Base-by-base conservation (phyloP, 2,888 invertebrate genomes). In the Dione juno region DNA sequence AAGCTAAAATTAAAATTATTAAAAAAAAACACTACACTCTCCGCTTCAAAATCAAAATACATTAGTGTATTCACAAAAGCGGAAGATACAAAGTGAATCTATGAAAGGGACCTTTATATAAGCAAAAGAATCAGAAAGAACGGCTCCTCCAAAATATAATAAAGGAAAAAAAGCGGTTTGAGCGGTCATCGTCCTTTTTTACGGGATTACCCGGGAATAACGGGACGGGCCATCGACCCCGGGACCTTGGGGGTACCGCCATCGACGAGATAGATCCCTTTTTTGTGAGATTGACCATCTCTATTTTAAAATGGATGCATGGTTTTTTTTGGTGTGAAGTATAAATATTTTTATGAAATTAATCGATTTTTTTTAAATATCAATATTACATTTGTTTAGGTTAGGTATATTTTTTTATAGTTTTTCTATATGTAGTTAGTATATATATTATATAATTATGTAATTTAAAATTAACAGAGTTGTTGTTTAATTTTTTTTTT, bases 201-300 rank as follows among this genome's bases (percentile, higher is more conserved):
- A 76, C 77, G 83, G 82, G 82, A 81, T 82, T 80, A 81, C 83
- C 81, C 81, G 77, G 81, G 82, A 80, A 70, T 81, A 81, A 79
- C 77, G 80, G 78, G 77, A 77, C 69, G 78, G 82, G 82, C 76
- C 80, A 79, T 71, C 76, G 81, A 74, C 78, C 78, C 75, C 73
- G 77, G 73, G 82, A 77, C 82, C 83, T 82, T 83, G 81, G 72
- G 76, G 77, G 61, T 61, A 45, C 61, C 28, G 28, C 45, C 45
- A 11, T n/a, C 3, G 37, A 16, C 43, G 43, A 43, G 28, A 45
- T 43, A 59, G 16, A 57, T 35, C 1, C 28, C 14, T 43, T 61
- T 61, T 61, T 59, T 43, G 41, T 61, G 10, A 28, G 21, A n/a
- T 59, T 37, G 57, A 57, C 37, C 37, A 57, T 57, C 57, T 57